Evolutionary conservation across 2,888 invertebrate species (phyloP).

Genomic region (Oscheius sp.): DNA sequence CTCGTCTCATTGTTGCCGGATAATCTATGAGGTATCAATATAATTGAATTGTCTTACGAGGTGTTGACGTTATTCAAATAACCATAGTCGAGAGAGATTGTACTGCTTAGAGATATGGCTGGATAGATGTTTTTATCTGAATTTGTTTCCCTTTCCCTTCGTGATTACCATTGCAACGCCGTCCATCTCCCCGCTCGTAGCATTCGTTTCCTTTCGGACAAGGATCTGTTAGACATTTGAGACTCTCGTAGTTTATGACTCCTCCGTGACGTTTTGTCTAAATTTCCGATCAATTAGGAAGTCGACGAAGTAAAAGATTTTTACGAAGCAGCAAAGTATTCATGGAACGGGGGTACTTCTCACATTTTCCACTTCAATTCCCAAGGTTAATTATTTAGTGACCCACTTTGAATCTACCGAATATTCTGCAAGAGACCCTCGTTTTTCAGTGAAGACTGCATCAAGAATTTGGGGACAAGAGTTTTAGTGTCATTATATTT

Average conservation of each 20-base stretch:
- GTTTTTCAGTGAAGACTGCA: too few relatives aligned
- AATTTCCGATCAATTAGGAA: constrained; percentile 19
- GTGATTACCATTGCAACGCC: constrained; percentile 6
- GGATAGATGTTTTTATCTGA: neutral
- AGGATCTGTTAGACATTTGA: neutral
- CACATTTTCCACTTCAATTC: too few relatives aligned
- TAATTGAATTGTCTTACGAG: constrained; percentile 37
- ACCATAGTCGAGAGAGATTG: constrained; percentile 31
- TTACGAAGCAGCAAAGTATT: neutral
- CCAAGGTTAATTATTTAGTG: too few relatives aligned
- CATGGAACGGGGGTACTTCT: neutral
- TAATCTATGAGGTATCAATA: constrained; percentile 22
- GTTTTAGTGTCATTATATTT: too few relatives aligned
- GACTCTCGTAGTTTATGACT: constrained; percentile 13
- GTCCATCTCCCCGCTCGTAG: constrained; percentile 9
- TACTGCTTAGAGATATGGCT: neutral
- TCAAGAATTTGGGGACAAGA: too few relatives aligned
- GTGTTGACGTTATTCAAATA: constrained; percentile 45
- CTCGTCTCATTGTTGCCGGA: constrained; percentile 35
- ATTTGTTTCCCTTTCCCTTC: neutral
- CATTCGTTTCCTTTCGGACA: constrained; percentile 16
- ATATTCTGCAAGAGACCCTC: too few relatives aligned
- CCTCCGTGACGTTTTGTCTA: constrained; percentile 20
- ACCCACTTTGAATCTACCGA: too few relatives aligned
- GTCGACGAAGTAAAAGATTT: neutral